phyloP scores from a whole-genome alignment of 2,888 invertebrate species.

The Drosophila putrida region DNA sequence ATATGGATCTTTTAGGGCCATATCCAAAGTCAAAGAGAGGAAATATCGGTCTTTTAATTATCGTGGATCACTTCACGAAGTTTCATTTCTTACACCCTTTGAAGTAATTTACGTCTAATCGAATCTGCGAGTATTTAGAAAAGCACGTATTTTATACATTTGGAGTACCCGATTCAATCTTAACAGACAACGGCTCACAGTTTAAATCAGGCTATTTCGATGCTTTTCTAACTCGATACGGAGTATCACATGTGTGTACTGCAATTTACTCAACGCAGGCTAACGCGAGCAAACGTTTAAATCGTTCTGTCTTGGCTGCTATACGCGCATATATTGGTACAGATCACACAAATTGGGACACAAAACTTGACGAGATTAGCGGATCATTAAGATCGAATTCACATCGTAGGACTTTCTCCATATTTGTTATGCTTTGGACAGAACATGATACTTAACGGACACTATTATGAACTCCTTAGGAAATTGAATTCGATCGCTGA shows the following conservation, averaged over 20 bases:
- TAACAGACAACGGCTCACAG: constrained; percentile 9
- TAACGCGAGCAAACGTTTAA: neutral
- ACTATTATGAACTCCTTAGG: neutral
- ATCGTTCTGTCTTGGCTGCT: neutral
- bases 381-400: neutral
- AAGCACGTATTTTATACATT: neutral
- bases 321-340: constrained; percentile 4
- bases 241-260: neutral
- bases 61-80: no score
- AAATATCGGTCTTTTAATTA: constrained; percentile 1
- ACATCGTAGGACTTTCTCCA: neutral
- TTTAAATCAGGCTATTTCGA: neutral
- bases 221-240: neutral
- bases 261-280: neutral
- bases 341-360: constrained; percentile 2
- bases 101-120: no score
- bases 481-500: no score
- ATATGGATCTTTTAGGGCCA: constrained; percentile 8
- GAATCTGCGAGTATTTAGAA: neutral
- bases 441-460: neutral
- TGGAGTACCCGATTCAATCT: neutral
- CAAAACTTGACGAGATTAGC: neutral
- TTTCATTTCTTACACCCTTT: no score
- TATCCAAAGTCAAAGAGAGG: constrained; percentile 3
- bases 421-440: constrained; percentile 6